Evolutionary conservation across 2,888 invertebrate genomes (phyloP).

Genomic region (Syritta pipiens): DNA sequence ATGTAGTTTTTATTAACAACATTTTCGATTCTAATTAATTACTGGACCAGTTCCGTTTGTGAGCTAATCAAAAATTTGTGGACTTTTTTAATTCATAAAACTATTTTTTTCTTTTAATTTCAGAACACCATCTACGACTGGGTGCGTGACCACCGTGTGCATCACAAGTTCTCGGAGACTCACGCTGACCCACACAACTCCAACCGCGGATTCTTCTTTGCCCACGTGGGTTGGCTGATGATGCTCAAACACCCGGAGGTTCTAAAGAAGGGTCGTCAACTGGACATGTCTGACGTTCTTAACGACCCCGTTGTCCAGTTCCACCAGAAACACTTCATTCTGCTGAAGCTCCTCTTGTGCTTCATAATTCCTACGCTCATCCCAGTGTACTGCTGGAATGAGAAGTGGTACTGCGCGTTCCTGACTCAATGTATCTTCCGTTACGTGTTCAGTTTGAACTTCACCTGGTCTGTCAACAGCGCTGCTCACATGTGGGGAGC

Average conservation of each 20-base stretch:
- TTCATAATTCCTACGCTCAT: constrained; percentile 86
- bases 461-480: constrained; percentile 94
- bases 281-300: constrained; percentile 91
- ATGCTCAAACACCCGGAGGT: constrained; percentile 94
- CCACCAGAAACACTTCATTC: constrained; percentile 87
- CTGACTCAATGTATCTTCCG: constrained; percentile 85
- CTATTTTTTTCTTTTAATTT: constrained; percentile 80
- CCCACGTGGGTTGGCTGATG: constrained; percentile 96
- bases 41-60: neutral
- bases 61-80: too few species aligned
- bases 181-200: constrained; percentile 91
- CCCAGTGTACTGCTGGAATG: constrained; percentile 86
- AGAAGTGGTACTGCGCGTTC: constrained; percentile 84
- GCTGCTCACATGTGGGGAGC: constrained; percentile 90
- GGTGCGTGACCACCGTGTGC: constrained; percentile 89
- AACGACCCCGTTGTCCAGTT: constrained; percentile 88
- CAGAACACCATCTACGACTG: constrained; percentile 94
- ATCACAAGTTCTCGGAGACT: constrained; percentile 91
- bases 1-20: constrained; percentile 10
- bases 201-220: constrained; percentile 92
- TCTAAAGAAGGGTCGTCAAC: constrained; percentile 85
- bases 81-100: neutral
- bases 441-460: constrained; percentile 87
- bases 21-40: neutral
- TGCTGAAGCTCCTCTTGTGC: constrained; percentile 84